These are phyloP conservation scores for Neofelis nebulosa DNA, from an alignment of 2,113 vertebrate genomes.

Conservation along the genomic window DNA sequence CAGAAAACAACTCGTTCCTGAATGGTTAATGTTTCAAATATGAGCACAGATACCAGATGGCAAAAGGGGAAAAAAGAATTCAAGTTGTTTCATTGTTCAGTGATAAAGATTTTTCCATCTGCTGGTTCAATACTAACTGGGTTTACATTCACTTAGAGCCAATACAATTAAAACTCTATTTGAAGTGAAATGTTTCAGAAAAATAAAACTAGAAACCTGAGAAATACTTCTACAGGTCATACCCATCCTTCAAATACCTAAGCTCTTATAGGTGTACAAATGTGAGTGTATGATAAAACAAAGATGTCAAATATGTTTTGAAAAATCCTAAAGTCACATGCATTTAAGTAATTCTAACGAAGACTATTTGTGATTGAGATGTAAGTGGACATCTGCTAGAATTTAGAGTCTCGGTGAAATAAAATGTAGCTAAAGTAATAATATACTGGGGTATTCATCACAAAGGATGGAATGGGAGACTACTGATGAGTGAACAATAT, in stretches of 20 bases:
- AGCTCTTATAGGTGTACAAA: not conserved
- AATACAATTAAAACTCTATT: slow-evolving; percentile 78
- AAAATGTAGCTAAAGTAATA: slow-evolving; percentile 7
- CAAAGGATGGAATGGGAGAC: not conserved
- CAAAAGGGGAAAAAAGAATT: slow-evolving; percentile 52
- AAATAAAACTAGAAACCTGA: slow-evolving; percentile 21
- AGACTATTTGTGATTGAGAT: not conserved
- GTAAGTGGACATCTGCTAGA: slow-evolving; percentile 23
- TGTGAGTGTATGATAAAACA: not conserved
- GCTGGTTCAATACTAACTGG: slow-evolving; percentile 84
- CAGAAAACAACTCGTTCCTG: slow-evolving; percentile 50
- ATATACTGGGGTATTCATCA: not conserved
- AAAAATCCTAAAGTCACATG: not conserved
- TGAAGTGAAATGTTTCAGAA: slow-evolving; percentile 67
- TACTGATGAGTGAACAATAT: not conserved
- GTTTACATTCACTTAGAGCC: slow-evolving; percentile 83
- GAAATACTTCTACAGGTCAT: not conserved
- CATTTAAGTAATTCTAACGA: slow-evolving; percentile 4
- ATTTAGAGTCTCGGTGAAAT: not conserved
- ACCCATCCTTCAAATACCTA: not conserved
- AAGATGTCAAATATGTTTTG: not conserved
- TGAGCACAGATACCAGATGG: slow-evolving; percentile 80
- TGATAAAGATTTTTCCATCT: slow-evolving; percentile 83
- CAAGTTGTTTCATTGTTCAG: slow-evolving; percentile 79
- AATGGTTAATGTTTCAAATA: slow-evolving; percentile 77